Base-by-base conservation (phyloP, 2,113 vertebrate species). In the Gadus macrocephalus region DNA sequence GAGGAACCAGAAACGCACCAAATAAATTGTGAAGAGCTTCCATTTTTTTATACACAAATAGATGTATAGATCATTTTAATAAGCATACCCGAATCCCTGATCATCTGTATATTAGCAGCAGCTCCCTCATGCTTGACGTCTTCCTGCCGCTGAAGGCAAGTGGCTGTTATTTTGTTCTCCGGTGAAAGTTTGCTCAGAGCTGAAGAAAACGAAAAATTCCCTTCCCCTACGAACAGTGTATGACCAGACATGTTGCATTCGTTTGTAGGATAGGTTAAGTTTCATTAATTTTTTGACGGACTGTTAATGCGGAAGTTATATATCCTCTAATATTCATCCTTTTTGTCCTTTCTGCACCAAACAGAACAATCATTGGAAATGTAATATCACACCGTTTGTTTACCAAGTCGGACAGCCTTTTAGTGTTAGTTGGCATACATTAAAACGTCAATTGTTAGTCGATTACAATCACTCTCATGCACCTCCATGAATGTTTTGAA, bases 151-250 rank as follows among this genome's bases (percentile, higher is more conserved):
- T 94, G 94, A 69, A 90, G 91, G 71, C 95, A 94, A 22, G 96
- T 96, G 71, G 96, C 95, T 0, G 90, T 92, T 0, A 98, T 7
- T 3, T 49, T 69, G 6, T 80, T 64, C 0, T 67, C 77, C 1
- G 66, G 79, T 19, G 28, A 64, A 0, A 62, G 58, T 67, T 85
- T 83, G 70, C 91, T 89, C 12, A 94, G 73, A 1, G 88, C 78
- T 0, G 91, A 93, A 0, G 96, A 92, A 76, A 95, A 98, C 0
- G 97, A 97, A 81, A 98, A 98, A 78, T 98, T 98, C 20, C 97
- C 96, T 70, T 98, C 97, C 42, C 96, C 97, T 19, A 98, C 91
- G 75, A 98, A 85, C 63, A 98, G 84, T 61, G 95, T 49, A 11
- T 81, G 75, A 75, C 49, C 70, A 71, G 78, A 75, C 87, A 89